Percentiles rank a stretch among this genome's conserved stretches.
Conservation (phyloP, 92 coral and sea anemone genomes). For the Chrysogorgia sp. region DNA sequence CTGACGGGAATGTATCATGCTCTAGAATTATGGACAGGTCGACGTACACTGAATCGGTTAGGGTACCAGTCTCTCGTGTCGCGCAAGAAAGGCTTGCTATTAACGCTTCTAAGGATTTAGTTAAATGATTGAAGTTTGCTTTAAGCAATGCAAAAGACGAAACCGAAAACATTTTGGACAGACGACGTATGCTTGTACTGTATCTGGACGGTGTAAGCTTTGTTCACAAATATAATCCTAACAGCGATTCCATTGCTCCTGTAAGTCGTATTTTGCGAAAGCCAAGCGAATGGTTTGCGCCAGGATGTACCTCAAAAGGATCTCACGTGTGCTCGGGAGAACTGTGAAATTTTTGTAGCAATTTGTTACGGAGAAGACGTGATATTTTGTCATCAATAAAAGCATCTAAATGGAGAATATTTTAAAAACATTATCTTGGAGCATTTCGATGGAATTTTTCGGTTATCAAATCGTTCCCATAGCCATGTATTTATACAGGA, state of each 20-base stretch:
- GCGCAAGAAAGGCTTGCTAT: slow-evolving; percentile 44
- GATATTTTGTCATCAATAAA: slow-evolving; percentile 33
- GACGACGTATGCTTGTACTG: too few species aligned
- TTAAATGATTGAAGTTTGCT: slow-evolving; percentile 36
- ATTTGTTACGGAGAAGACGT: slow-evolving; percentile 43
- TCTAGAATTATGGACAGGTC: slow-evolving; percentile 22
- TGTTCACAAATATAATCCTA: slow-evolving; percentile 50
- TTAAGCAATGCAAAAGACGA: slow-evolving; percentile 13
- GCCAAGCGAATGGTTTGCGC: slow-evolving; percentile 27
- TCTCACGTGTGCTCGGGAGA: slow-evolving; percentile 30
- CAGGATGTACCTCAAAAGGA: slow-evolving; percentile 48
- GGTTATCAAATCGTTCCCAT: slow-evolving; percentile 13
- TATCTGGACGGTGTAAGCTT: slow-evolving; percentile 53
- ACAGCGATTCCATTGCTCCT: slow-evolving; percentile 47
- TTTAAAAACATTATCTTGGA: too few species aligned
- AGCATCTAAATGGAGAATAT: slow-evolving; percentile 10
- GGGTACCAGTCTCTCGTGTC: slow-evolving; percentile 36
- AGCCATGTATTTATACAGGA: too few species aligned
- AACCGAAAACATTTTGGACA: slow-evolving; percentile 26
- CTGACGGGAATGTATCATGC: slow-evolving; percentile 35
- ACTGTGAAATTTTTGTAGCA: too few species aligned
- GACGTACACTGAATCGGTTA: slow-evolving; percentile 16
- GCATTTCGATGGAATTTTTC: too few species aligned
- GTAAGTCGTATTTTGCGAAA: slow-evolving; percentile 45
- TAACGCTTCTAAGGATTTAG: slow-evolving; percentile 24